Conservation (phyloP, 2,797 vertebrate genomes). For the Ficedula albicollis region DNA sequence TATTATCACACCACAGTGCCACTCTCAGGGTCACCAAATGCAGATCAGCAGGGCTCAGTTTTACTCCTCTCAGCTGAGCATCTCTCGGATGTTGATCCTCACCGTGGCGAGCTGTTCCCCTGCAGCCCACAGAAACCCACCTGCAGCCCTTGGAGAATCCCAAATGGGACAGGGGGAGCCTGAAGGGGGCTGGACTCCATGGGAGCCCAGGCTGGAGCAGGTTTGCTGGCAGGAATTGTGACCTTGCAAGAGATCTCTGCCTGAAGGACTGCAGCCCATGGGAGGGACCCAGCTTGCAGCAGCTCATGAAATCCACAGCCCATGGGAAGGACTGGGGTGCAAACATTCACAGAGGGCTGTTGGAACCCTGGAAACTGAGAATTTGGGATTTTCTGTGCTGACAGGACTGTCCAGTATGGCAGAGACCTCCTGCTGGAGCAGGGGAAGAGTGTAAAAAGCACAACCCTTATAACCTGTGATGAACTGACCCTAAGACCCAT, state of each 20-base stretch:
- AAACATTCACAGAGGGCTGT: not conserved
- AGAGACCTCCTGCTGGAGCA: not conserved
- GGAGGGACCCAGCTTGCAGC: not conserved
- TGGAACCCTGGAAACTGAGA: no score
- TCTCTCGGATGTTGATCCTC: not conserved
- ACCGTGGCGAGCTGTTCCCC: rapidly evolving
- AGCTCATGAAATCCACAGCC: not conserved
- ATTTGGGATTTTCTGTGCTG: no score
- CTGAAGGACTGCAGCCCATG: not conserved
- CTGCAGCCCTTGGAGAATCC: not conserved
- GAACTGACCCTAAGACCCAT: not conserved
- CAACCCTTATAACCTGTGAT: not conserved
- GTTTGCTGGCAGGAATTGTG: not conserved
- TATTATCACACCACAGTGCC: not conserved
- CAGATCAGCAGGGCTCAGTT: not conserved
- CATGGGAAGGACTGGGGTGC: not conserved
- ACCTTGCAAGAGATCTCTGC: no score
- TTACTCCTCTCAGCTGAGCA: not conserved
- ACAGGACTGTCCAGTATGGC: not conserved
- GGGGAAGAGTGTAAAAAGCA: not conserved
- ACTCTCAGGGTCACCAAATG: not conserved
- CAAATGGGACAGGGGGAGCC: not conserved
- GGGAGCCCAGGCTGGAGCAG: not conserved
- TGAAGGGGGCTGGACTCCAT: not conserved
- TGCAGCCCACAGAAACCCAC: not conserved